Evolutionary conservation across 2,113 vertebrate genomes (phyloP), one percentile per base, ranked within the genome.

Genomic region (Sterna hirundo): DNA sequence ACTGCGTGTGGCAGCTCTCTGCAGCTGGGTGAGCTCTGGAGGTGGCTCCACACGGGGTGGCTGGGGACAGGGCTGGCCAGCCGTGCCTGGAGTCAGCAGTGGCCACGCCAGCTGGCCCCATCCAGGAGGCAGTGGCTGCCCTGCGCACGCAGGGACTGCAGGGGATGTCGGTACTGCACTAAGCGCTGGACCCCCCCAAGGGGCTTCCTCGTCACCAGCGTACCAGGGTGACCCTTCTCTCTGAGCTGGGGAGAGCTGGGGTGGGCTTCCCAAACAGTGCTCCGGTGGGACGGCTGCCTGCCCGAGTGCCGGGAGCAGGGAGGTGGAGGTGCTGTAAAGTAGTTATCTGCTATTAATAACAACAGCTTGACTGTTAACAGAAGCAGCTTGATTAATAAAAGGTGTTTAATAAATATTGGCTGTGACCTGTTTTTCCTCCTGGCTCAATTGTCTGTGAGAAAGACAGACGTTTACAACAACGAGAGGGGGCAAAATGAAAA

Each of bases 91-190:
- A 2, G 0, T 3, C 3, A 69, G 42, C 70, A 27, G 40, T 11
- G n/a, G 25, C 40, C 62, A 5, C 6, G 7, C 30, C 26, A 22
- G n/a, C 15, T 16, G 22, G 49, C 29, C 1, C 1, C 44, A 5
- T 36, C 22, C 30, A 29, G n/a, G 30, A 47, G 52, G 9, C 0
- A 5, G 51, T 17, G 51, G 17, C 76, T 76, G 68, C 38, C 8
- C 0, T 1, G 19, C 9, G 5, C 1, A 0, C 11, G 19, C 14
- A 47, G 44, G 34, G 20, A 46, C 42, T 3, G 1, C 36, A 14
- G 42, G 27, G 21, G 36, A 13, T 3, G 14, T 15, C 30, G 36
- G 18, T 16, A 52, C 15, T 0, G 3, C 44, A 16, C 13, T 44
- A 54, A 86, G 15, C 10, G 9, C 26, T 21, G 10, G 36, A 26